Evolutionary conservation across 2,888 invertebrate genomes (phyloP).

Genomic region (Hylaea fasciaria): DNA sequence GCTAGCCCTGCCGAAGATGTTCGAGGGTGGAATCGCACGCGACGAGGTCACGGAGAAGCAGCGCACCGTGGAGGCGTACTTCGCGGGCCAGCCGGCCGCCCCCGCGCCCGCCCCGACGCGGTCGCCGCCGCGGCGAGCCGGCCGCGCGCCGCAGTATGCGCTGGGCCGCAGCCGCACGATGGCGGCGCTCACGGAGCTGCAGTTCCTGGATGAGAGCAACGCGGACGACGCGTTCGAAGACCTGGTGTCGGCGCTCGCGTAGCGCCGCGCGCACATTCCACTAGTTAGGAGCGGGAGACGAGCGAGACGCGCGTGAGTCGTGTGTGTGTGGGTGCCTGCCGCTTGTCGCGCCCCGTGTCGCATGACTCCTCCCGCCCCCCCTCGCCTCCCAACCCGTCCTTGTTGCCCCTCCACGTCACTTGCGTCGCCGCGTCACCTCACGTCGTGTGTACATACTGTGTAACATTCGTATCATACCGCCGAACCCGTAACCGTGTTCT

Average conservation of each 20-base stretch:
- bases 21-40: constrained; percentile 90
- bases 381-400: constrained; percentile 45
- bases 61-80: constrained; percentile 90
- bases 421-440: constrained; percentile 48
- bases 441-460: constrained; percentile 66
- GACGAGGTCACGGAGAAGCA: constrained; percentile 89
- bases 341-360: constrained; percentile 72
- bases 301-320: constrained; percentile 83
- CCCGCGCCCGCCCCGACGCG: constrained; percentile 51
- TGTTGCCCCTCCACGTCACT: constrained; percentile 42
- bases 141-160: constrained; percentile 77
- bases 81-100: constrained; percentile 71
- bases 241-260: constrained; percentile 88
- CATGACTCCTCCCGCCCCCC: constrained; percentile 50
- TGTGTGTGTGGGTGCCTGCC: constrained; percentile 80
- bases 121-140: constrained; percentile 54
- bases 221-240: constrained; percentile 95
- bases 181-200: constrained; percentile 88
- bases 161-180: constrained; percentile 91
- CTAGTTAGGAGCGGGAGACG: constrained; percentile 72
- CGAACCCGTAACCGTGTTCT: constrained; percentile 78
- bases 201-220: constrained; percentile 90
- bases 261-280: constrained; percentile 76
- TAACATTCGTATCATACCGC: constrained; percentile 71
- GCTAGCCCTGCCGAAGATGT: constrained; percentile 90